Evolutionary conservation across 2,113 vertebrate species (phyloP), one percentile per base, ranked within the genome.

Genomic region (Hydrolagus affinis): DNA sequence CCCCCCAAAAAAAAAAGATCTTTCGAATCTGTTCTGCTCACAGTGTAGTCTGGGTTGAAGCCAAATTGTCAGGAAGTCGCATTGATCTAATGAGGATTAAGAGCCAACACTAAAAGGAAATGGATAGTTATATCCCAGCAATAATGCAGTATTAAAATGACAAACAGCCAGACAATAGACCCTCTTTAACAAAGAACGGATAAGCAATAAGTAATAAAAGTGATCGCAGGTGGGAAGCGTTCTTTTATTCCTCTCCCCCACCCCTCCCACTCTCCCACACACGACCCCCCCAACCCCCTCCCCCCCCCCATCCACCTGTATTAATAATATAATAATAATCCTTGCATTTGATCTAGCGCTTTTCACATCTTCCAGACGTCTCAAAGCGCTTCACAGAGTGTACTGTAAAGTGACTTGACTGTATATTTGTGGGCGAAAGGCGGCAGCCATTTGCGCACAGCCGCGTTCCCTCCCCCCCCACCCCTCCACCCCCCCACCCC

Each of bases 51-150:
- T 89, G 89, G 87, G 85, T 74, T 86, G 86, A 87, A 32, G 87
- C 87, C 88, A 75, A 83, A 59, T 85, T 68, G 74, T 87, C 89
- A 89, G 90, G 87, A 86, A 89, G 85, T 72, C 74, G 75, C 87
- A 87, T 19, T 86, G 87, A 71, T 85, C 76, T 89, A 6, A 88
- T 66, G 89, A 86, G 89, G 86, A 87, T 11, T 21, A 70, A 44
- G 66, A 69, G 86, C 28, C 64, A 75, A 69, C 70, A 30, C 72
- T 56, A 64, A 85, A 68, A 86, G 76, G 87, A 85, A 83, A 85
- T 86, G 60, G 62, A 85, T 86, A 69, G 75, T 86, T 74, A 85
- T 87, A 86, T 73, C 85, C 86, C 77, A 77, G 80, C 80, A 86
- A 69, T 85, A 86, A 66, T 85, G 15, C 62, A 25, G 85, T 73